These are phyloP conservation scores for Torymus aiolomorphi DNA, from an alignment of 2,888 invertebrate species.

Conservation along the genomic window DNA sequence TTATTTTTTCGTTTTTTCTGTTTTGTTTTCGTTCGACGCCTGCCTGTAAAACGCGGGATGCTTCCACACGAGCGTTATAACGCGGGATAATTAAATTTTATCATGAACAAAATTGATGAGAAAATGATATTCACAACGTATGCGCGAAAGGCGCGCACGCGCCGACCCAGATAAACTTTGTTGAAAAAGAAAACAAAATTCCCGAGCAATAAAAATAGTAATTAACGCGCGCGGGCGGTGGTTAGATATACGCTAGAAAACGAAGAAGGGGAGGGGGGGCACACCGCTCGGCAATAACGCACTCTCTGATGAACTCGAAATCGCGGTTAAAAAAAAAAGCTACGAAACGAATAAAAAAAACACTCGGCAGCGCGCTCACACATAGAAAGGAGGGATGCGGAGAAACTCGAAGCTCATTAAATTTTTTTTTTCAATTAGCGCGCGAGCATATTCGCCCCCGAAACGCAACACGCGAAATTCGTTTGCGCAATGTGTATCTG, in stretches of 20 bases:
- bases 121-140: no score
- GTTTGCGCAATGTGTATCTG: background rate
- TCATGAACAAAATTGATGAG: no score
- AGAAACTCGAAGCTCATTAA: constrained; percentile 14
- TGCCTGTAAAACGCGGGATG: no score
- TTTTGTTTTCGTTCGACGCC: no score
- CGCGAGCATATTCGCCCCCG: background rate
- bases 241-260: background rate
- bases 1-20: no score
- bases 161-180: background rate
- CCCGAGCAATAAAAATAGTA: constrained; percentile 21
- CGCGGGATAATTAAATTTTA: no score
- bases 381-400: no score
- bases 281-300: constrained; percentile 1
- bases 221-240: background rate
- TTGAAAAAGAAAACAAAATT: constrained; percentile 1
- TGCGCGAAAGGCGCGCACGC: no score
- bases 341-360: no score
- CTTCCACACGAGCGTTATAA: no score
- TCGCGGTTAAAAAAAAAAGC: background rate
- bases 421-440: constrained; percentile 26
- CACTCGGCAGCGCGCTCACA: no score
- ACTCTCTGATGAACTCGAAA: constrained; percentile 4
- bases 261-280: background rate
- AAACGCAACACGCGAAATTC: background rate